Percentiles rank a stretch among this genome's conserved stretches.
Evolutionary conservation across 2,797 vertebrate genomes (phyloP).

Genomic region (Pterois miles): DNA sequence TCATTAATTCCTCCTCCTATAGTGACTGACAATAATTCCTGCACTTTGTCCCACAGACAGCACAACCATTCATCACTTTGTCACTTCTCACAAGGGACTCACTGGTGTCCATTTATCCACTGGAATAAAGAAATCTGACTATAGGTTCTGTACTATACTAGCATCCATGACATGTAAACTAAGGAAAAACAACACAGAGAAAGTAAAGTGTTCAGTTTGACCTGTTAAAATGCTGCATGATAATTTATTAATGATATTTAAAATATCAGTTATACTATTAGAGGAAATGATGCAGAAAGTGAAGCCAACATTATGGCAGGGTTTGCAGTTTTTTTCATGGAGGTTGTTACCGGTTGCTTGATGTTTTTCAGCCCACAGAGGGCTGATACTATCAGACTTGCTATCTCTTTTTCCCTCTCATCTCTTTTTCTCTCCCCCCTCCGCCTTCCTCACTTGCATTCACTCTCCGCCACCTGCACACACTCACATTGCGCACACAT

Average conservation of each 20-base stretch:
- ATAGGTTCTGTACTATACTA: background rate
- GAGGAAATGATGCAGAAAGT: constrained; percentile 26
- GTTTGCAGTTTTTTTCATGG: constrained; percentile 23
- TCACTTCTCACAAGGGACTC: constrained; percentile 70
- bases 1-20: constrained; percentile 74
- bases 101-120: constrained; percentile 65
- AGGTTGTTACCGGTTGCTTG: constrained; percentile 50
- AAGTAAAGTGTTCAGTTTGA: background rate
- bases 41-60: constrained; percentile 66
- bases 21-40: constrained; percentile 76
- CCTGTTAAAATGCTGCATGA: constrained; percentile 7
- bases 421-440: constrained; percentile 41
- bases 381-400: constrained; percentile 59
- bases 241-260: constrained; percentile 33
- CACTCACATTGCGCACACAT: constrained; percentile 55
- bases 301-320: constrained; percentile 36
- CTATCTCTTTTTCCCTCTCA: constrained; percentile 58
- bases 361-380: constrained; percentile 59
- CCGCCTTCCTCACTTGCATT: constrained; percentile 52
- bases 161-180: constrained; percentile 3
- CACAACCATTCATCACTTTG: constrained; percentile 74
- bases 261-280: constrained; percentile 25
- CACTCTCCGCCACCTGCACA: constrained; percentile 72
- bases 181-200: background rate
- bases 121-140: constrained; percentile 30